A percentile compares a stretch with the other conserved stretches of the same genome.
These are phyloP conservation scores for Cantharis rustica DNA, from an alignment of 2,888 invertebrate genomes.

Conservation along the genomic window DNA sequence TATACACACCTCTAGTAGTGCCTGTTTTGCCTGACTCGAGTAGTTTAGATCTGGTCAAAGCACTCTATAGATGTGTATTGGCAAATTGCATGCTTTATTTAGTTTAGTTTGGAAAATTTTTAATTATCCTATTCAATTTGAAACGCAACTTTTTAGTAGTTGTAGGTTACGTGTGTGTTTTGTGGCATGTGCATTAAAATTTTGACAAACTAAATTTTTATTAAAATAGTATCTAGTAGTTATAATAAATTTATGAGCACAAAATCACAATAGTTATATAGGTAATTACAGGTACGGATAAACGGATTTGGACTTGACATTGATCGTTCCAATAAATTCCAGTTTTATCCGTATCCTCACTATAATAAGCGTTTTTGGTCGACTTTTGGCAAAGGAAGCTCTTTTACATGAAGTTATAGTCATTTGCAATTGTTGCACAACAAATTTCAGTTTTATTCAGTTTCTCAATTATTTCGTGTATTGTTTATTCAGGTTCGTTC, in stretches of 20 bases:
- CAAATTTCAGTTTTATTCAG: too few relatives aligned
- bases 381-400: neutral
- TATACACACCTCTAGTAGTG: constrained; percentile 58
- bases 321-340: neutral
- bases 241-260: neutral
- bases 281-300: neutral
- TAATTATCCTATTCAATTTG: neutral
- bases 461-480: neutral
- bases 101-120: constrained; percentile 11
- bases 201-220: neutral
- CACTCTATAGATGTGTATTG: constrained; percentile 57
- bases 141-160: constrained; percentile 20
- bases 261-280: neutral
- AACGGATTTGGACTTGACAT: neutral
- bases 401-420: neutral
- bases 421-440: neutral
- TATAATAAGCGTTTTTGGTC: neutral
- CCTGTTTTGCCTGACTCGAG: constrained; percentile 45
- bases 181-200: neutral
- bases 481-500: neutral
- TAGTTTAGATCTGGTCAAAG: constrained; percentile 38
- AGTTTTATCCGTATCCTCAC: neutral
- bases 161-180: constrained; percentile 37
- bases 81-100: constrained; percentile 39
- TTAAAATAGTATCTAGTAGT: neutral